A percentile compares a stretch with the other conserved stretches of the same genome.
Conservation (phyloP, 1,140 invertebrate genomes). For the Drosophila insularis region DNA sequence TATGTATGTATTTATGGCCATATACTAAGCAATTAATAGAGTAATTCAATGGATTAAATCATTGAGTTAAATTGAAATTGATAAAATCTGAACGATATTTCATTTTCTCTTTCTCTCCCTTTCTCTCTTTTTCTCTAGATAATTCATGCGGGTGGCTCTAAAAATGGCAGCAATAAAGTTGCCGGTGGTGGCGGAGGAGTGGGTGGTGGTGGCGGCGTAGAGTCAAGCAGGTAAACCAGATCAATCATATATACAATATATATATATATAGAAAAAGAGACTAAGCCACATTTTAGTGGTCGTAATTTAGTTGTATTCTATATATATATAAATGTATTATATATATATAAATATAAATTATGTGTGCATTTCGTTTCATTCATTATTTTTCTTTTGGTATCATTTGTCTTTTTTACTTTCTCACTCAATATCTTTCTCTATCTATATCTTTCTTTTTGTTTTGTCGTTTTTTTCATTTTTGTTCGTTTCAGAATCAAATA, state of each 20-base stretch:
- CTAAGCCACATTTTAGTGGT: background rate
- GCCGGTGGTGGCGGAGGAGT: slow-evolving; percentile 33
- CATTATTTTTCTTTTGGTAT: slow-evolving; percentile 42
- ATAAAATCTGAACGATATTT: slow-evolving; percentile 8
- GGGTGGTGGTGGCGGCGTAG: slow-evolving; percentile 45
- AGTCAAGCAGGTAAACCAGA: slow-evolving; percentile 73
- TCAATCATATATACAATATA: background rate
- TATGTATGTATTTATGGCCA: background rate
- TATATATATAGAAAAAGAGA: background rate
- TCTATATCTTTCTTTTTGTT: slow-evolving; percentile 42
- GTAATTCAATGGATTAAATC: slow-evolving; percentile 31
- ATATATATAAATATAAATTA: slow-evolving; percentile 40
- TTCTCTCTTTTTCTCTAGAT: slow-evolving; percentile 50
- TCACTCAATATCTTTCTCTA: slow-evolving; percentile 16
- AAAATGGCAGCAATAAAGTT: slow-evolving; percentile 47
- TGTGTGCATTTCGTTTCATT: slow-evolving; percentile 35
- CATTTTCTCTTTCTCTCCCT: no score
- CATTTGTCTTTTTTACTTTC: slow-evolving; percentile 35
- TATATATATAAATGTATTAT: slow-evolving; percentile 8
- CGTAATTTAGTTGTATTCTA: slow-evolving; percentile 8
- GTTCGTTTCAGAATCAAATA: slow-evolving; percentile 75
- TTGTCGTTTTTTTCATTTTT: slow-evolving; percentile 44
- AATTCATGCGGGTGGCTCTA: slow-evolving; percentile 75
- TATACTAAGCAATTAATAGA: slow-evolving; percentile 39
- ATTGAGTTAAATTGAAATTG: slow-evolving; percentile 30